Base-by-base conservation (phyloP, 2,888 invertebrate genomes). In the Polia nebulosa region DNA sequence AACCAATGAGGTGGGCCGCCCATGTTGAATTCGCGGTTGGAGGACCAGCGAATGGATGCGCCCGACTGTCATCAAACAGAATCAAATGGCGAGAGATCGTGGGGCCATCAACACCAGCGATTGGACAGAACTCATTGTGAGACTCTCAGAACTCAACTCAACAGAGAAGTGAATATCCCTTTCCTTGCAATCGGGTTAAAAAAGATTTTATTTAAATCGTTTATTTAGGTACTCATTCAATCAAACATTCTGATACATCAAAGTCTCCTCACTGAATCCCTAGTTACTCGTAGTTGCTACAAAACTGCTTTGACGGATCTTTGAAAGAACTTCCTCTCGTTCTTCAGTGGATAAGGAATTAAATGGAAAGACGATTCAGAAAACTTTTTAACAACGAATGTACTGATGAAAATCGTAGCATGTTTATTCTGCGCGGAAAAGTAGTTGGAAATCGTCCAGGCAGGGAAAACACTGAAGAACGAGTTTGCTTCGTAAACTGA, bases 401-500 rank as follows among this genome's bases (percentile, higher is more conserved):
- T 58, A 67, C 52, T 15, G 11, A 78, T 68, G 63, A 41, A 71
- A 74, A 74, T 72, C 52, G 69, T 64, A 47, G n/a, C 41, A 49
- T 71, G 62, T 70, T 80, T 72, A 71, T 80, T 69, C 58, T 34
- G 55, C 25, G 3, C 9, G 45, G 55, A 51, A 80, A 77, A 57
- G 67, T 77, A 74, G 47, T 78, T 82, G 78, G 68, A 69, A 66
- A 63, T 67, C 8, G 53, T 65, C 64, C 66, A 72, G 75, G 53
- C 2, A 27, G 44, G 45, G 29, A 55, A 58, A 64, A 69, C 20
- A 44, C 20, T n/a, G 22, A 6, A 13, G 65, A 76, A 69, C 47
- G 52, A 53, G 58, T 65, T 65, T 60, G 22, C 57, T 74, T 49
- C 17, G 53, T 51, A 44, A 53, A 63, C 67, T 56, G 8, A 29